A percentile compares a stretch with the other conserved stretches of the same genome.
These are phyloP conservation scores for Diorhabda carinulata DNA, from an alignment of 1,140 invertebrate genomes.

Conservation along the genomic window DNA sequence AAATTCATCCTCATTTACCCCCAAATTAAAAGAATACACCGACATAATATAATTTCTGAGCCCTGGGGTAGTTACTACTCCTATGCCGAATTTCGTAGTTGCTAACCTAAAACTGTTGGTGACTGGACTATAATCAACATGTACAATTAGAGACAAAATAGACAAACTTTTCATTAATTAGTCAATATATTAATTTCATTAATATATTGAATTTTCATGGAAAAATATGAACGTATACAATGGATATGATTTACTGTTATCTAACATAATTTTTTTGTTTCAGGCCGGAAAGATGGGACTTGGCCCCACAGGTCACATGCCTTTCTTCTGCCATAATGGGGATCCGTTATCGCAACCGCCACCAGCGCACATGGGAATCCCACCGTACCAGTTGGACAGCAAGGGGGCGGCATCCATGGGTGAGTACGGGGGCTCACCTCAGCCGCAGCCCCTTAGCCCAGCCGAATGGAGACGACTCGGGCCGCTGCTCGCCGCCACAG, in stretches of 20 bases:
- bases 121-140: too few species aligned
- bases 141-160: too few species aligned
- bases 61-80: too few species aligned
- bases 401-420: constrained; percentile 61
- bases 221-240: neutral
- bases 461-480: constrained; percentile 55
- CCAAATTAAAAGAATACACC: too few species aligned
- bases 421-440: constrained; percentile 55
- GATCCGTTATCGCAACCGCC: constrained; percentile 82
- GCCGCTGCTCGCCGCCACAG: constrained; percentile 54
- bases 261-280: constrained; percentile 50
- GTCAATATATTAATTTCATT: neutral
- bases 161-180: neutral
- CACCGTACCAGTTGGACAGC: constrained; percentile 84
- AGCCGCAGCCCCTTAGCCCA: constrained; percentile 46
- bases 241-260: neutral
- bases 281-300: constrained; percentile 90
- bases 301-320: constrained; percentile 60
- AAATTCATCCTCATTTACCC: too few species aligned
- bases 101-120: too few species aligned
- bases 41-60: too few species aligned
- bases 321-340: constrained; percentile 89
- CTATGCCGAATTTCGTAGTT: too few species aligned
- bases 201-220: neutral
- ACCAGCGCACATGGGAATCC: constrained; percentile 95